Evolutionary conservation across 2,113 vertebrate genomes (phyloP).

Genomic region (Notarius quadriscutis): DNA sequence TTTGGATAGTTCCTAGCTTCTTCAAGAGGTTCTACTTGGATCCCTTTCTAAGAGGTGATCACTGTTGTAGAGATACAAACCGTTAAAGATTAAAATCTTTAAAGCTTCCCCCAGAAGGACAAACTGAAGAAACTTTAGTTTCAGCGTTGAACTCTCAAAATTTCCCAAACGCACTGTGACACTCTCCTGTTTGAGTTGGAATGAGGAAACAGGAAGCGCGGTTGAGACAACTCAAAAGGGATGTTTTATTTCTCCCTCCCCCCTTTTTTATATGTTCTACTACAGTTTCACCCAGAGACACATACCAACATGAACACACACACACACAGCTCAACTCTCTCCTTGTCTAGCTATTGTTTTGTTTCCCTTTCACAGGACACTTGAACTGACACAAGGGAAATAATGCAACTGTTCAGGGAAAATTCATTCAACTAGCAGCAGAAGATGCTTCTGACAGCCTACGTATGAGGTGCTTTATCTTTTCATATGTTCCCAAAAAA

Average conservation of each 20-base stretch:
- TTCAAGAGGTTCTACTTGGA: not conserved
- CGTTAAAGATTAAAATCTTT: not conserved
- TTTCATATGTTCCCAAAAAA: conserved; percentile 6
- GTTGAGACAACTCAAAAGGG: not conserved
- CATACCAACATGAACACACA: not conserved
- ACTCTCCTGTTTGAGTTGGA: not conserved
- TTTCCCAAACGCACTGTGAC: not conserved
- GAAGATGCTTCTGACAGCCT: not conserved
- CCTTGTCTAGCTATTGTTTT: not conserved
- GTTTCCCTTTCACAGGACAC: not conserved
- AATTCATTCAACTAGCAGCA: not conserved
- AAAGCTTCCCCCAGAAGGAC: not conserved
- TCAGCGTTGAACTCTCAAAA: not conserved
- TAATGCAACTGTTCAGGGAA: conserved; percentile 4
- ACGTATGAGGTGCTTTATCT: not conserved
- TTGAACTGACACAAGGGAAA: not conserved
- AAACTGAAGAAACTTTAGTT: not conserved
- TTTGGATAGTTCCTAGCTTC: not conserved
- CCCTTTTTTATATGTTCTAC: not conserved
- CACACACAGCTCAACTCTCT: not conserved
- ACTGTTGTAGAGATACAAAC: not conserved
- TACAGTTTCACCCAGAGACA: not conserved
- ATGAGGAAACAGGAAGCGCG: not conserved
- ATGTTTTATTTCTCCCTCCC: not conserved
- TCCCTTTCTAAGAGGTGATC: not conserved